Evolutionary conservation across 2,797 vertebrate genomes (phyloP), one percentile per base, ranked within the genome.

Genomic region (Otolemur crassicaudatus): DNA sequence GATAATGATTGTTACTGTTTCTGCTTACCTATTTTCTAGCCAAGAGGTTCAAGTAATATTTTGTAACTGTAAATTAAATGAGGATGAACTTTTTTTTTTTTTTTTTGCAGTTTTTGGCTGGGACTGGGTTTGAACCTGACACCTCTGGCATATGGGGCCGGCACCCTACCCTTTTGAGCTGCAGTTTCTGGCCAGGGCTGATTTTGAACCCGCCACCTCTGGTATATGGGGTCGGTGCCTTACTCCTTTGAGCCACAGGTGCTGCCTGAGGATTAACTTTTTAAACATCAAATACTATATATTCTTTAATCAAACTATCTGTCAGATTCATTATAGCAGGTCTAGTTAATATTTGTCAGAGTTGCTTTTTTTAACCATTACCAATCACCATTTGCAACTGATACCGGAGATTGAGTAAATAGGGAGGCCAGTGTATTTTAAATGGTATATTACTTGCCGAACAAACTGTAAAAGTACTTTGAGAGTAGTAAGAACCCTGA

Each of bases 271-370:
- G 27, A 13, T 63, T 49, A 88, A 69, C 20, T 56, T 8, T 81
- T 88, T 69, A 73, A 79, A 92, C 9, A 90, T 79, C 10, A 84
- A 79, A 69, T 43, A n/a, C 56, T 37, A 65, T 37, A 70, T 43
- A 58, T 65, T 6, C 37, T 94, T 91, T 90, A 91, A 53, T 67
- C 60, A 61, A 60, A 73, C 7, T 81, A 70, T 53, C 72, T 65
- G 12, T 69, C 29, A 65, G 83, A 81, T 63, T 29, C 34, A 80
- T 88, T 85, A 84, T 31, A 84, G 14, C 13, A n/a, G 67, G 19
- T 87, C 56, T 85, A 85, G 58, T 46, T 94, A 89, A 93, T 86
- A 95, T 93, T 97, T 94, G 75, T 73, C 72, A 72, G 87, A 94
- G n/a, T 34, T 82, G 67, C 69, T 69, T 86, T 91, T 88, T 91